phyloP scores from a whole-genome alignment of 2,797 vertebrate species.

The Myoxocephalus aenaeus region DNA sequence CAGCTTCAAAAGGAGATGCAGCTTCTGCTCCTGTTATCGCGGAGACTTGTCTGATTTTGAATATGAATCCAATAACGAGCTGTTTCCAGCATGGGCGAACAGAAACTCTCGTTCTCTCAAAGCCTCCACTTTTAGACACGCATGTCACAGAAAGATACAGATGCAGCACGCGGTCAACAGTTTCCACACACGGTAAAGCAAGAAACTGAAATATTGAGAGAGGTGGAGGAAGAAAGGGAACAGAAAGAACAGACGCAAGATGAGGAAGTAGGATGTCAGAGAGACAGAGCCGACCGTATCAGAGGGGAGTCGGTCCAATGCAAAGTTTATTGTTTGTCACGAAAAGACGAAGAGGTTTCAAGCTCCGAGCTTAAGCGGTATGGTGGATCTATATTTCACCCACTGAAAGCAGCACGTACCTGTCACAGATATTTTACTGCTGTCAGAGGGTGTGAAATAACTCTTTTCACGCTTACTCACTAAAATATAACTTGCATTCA shows the following conservation, averaged over 20 bases:
- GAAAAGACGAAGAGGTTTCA: constrained; percentile 30
- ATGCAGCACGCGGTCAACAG: neutral
- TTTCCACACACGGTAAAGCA: constrained; percentile 14
- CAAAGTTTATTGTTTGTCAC: constrained; percentile 31
- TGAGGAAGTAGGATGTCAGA: constrained; percentile 7
- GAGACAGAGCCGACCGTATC: neutral
- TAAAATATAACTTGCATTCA: neutral
- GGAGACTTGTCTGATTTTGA: constrained; percentile 37
- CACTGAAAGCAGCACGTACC: neutral
- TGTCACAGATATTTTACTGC: constrained; percentile 28
- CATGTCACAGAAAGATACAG: neutral
- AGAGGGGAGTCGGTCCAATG: constrained; percentile 3
- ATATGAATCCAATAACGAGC: constrained; percentile 31
- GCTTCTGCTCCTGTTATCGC: constrained; percentile 23
- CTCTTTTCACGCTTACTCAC: constrained; percentile 4
- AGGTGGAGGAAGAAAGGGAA: neutral
- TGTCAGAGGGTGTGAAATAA: constrained; percentile 13
- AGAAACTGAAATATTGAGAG: neutral
- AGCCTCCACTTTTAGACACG: neutral
- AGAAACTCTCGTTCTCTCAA: neutral
- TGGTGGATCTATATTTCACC: constrained; percentile 13
- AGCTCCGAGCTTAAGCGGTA: constrained; percentile 10
- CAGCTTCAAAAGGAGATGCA: constrained; percentile 44
- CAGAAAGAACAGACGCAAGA: neutral
- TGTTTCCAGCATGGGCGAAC: constrained; percentile 4